Evolutionary conservation across 1,140 invertebrate species (phyloP).

Genomic region (Hirudo medicinalis): DNA sequence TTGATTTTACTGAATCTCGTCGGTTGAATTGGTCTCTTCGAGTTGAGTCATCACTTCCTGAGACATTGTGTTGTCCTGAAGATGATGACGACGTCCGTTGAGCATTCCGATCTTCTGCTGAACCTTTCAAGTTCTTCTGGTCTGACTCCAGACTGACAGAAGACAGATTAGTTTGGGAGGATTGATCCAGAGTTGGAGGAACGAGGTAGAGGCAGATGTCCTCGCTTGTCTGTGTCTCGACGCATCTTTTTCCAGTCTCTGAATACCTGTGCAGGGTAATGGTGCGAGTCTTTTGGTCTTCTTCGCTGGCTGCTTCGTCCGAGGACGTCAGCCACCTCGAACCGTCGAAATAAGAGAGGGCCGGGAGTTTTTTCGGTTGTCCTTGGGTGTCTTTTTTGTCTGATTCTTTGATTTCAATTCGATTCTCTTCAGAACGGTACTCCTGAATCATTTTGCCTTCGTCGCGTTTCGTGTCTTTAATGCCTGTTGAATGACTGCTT

Average conservation of each 20-base stretch:
- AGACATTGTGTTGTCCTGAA: too few relatives aligned
- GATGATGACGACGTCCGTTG: background rate
- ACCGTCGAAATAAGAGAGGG: slow-evolving; percentile 1
- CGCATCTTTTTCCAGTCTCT: too few relatives aligned
- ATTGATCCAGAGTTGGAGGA: too few relatives aligned
- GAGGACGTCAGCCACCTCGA: background rate
- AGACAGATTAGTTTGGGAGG: too few relatives aligned
- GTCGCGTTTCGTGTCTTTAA: background rate
- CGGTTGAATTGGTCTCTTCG: background rate
- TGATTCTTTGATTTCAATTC: background rate
- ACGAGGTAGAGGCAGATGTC: too few relatives aligned
- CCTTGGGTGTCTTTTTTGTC: background rate
- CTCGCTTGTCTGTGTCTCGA: too few relatives aligned
- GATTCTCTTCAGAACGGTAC: background rate
- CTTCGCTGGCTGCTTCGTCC: slow-evolving; percentile 6
- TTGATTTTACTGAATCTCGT: background rate
- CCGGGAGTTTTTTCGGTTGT: slow-evolving; percentile 2
- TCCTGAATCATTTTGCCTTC: background rate
- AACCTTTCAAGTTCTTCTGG: background rate
- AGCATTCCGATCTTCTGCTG: background rate
- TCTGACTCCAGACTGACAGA: background rate
- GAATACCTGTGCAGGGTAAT: too few relatives aligned
- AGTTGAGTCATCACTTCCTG: too few relatives aligned
- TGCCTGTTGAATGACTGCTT: background rate
- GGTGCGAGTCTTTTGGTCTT: background rate